Base-by-base conservation (phyloP, 2,113 vertebrate species). In the Spermophilus dauricus region DNA sequence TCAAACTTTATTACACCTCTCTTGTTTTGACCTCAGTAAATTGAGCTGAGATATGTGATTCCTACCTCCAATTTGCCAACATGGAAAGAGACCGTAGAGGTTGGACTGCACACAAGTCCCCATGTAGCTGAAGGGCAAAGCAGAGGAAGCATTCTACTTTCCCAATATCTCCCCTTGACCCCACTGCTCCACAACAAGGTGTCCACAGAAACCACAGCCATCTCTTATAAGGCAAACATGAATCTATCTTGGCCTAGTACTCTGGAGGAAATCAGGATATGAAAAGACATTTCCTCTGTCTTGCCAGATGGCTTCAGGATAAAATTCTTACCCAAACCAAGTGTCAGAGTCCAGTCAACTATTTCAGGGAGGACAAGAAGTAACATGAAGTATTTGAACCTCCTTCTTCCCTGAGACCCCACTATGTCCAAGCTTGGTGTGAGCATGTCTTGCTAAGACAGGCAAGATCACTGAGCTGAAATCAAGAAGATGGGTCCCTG, bases 281-380 rank as follows among this genome's bases (percentile, higher is more conserved):
- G 76, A 89, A 84, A 95, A 96, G 72, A 89, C 11, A 92, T 42
- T 82, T 92, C 65, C 53, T 89, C 8, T 92, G 78, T 93, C 89
- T 96, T 34, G 34, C 96, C 96, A 97, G 89, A 95, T 97, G 87
- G 86, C 95, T 97, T 90, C 39, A 73, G 93, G 85, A 70, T 95
- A 97, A 97, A 92, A 94, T 97, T 97, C 70, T 93, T 96, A 58
- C 48, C 84, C n/a, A 87, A 95, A 93, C 48, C 34, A 45, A 94
- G 76, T 96, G 86, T 37, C 85, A 89, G 73, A 95, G 84, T 92
- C 76, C 77, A 91, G 53, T 53, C 10, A 45, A 48, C 39, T 95
- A 7, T 95, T 93, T 81, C 61, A 82, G 45, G 76, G 89, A 95
- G 22, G 89, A 48, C 96, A 97, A 98, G 91, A 94, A 92, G 51